A percentile compares a stretch with the other conserved stretches of the same genome.
Conservation (phyloP, 2,797 vertebrate genomes). For the Anguilla megastoma region DNA sequence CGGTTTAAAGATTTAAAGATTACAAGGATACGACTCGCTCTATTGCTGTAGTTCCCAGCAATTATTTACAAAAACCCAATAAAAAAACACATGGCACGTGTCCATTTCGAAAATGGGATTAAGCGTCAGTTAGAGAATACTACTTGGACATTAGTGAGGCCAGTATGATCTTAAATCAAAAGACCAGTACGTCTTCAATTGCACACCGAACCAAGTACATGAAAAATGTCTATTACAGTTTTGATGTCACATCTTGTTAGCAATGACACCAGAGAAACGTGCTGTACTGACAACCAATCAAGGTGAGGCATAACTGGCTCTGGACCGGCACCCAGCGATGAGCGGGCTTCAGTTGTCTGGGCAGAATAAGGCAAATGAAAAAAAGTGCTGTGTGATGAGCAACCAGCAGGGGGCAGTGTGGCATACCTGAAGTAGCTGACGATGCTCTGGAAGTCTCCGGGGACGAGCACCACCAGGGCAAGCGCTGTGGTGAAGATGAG, state of each 20-base stretch:
- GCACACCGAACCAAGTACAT: too few relatives aligned
- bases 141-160: too few relatives aligned
- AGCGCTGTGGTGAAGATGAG: conserved; percentile 80
- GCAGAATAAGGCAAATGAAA: neutral
- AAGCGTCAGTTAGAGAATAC: too few relatives aligned
- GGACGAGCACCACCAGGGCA: conserved; percentile 81
- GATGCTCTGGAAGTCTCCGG: conserved; percentile 80
- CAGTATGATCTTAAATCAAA: too few relatives aligned
- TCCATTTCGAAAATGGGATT: neutral
- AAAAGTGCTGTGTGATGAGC: neutral
- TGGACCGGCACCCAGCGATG: too few relatives aligned
- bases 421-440: conserved; percentile 85
- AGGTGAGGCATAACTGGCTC: too few relatives aligned
- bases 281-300: neutral
- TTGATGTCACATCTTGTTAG: too few relatives aligned
- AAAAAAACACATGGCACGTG: neutral
- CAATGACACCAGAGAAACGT: neutral
- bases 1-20: too few relatives aligned
- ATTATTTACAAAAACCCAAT: neutral
- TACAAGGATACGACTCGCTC: neutral
- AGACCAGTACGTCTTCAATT: too few relatives aligned
- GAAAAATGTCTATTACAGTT: too few relatives aligned
- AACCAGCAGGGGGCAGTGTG: neutral
- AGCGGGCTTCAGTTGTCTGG: too few relatives aligned
- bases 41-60: neutral